phyloP scores from a whole-genome alignment of 2,797 vertebrate genomes.

The Bradypus variegatus region DNA sequence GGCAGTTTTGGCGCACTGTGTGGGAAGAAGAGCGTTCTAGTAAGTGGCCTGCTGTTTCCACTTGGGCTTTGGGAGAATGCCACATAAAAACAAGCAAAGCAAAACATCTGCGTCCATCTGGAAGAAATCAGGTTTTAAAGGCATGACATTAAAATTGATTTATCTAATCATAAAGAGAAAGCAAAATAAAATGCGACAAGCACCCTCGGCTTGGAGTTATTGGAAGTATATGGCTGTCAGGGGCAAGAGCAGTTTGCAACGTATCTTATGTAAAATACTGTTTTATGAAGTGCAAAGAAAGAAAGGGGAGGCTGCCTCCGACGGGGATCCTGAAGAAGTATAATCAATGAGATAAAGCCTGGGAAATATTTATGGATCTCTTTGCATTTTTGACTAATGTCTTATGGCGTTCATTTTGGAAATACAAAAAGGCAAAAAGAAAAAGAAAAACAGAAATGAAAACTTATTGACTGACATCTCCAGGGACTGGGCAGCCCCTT shows the following conservation, averaged over 20 bases:
- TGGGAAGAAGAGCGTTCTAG: background rate
- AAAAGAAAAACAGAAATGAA: background rate
- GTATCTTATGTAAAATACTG: background rate
- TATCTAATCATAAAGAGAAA: conserved; percentile 52
- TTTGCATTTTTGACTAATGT: background rate
- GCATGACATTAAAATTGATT: background rate
- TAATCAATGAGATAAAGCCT: background rate
- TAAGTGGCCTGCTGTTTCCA: background rate
- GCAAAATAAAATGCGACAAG: conserved; percentile 38
- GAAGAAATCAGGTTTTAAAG: conserved; percentile 47
- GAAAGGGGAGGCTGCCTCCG: background rate
- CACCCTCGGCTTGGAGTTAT: conserved; percentile 8
- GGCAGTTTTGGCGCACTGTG: accelerated
- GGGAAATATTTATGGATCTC: background rate
- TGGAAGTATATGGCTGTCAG: background rate
- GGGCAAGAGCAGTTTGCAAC: background rate
- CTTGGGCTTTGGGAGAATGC: background rate
- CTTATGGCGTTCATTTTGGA: background rate
- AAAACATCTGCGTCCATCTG: conserved; percentile 30
- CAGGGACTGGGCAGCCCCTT: too few relatives aligned
- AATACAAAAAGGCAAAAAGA: background rate
- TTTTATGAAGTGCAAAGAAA: conserved; percentile 14
- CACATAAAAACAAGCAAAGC: background rate
- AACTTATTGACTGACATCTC: accelerated
- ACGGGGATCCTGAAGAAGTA: too few relatives aligned